A percentile compares a stretch with the other conserved stretches of the same genome.
Evolutionary conservation across 2,113 vertebrate species (phyloP).

Genomic region (Callithrix jacchus): DNA sequence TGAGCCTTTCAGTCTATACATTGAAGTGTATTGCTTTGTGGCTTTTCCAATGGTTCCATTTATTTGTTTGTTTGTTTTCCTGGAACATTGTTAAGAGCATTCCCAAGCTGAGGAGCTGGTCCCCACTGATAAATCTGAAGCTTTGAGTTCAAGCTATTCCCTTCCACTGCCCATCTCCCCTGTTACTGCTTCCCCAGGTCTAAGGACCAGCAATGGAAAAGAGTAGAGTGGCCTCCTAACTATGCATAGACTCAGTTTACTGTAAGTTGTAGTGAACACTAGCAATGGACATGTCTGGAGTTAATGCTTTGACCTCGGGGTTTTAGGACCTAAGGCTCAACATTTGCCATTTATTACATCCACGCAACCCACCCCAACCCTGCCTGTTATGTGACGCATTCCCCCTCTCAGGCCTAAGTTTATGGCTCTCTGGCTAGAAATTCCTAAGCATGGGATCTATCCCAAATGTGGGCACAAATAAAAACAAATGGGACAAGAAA

Average conservation of each 20-base stretch:
- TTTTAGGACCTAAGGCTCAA: background rate
- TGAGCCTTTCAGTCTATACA: background rate
- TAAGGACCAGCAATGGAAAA: background rate
- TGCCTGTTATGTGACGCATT: background rate
- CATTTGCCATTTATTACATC: background rate
- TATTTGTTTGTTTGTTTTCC: background rate
- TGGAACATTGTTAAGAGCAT: background rate
- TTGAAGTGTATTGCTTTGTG: background rate
- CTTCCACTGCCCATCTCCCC: background rate
- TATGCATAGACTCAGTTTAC: background rate
- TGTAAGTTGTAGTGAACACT: background rate
- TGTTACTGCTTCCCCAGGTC: background rate
- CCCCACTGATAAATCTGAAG: background rate
- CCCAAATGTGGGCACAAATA: background rate
- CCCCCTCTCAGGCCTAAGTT: background rate
- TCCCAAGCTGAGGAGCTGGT: background rate
- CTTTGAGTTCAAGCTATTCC: background rate
- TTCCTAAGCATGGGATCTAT: background rate
- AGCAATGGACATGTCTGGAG: background rate
- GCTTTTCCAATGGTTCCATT: background rate
- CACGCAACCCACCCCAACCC: background rate
- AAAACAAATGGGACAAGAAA: background rate
- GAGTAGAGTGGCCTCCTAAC: background rate
- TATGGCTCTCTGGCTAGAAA: background rate
- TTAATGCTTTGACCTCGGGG: background rate